Evolutionary conservation across 2,113 vertebrate species (phyloP).

Genomic region (Rhea pennata): DNA sequence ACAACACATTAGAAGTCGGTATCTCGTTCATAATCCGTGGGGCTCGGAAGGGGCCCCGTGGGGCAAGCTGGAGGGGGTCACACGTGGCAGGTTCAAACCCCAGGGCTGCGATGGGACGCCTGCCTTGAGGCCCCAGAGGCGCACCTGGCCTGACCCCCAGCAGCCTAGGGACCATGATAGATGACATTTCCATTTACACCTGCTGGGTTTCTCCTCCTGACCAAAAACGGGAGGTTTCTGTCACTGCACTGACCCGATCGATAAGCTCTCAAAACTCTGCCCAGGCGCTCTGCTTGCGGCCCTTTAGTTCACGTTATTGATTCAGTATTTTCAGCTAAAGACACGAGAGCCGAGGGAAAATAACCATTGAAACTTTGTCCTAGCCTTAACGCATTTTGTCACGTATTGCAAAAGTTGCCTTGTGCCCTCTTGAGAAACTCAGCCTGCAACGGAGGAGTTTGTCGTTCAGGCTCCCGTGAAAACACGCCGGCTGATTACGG

Average conservation of each 20-base stretch:
- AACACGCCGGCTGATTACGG: neutral
- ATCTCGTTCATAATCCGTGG: neutral
- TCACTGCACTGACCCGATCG: neutral
- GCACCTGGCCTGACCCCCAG: rapidly evolving
- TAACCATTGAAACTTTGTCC: neutral
- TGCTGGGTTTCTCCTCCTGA: neutral
- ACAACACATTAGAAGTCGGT: neutral
- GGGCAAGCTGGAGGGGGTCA: neutral
- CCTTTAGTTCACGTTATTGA: neutral
- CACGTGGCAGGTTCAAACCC: neutral
- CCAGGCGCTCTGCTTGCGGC: neutral
- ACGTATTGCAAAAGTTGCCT: neutral
- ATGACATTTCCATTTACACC: neutral
- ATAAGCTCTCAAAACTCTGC: neutral
- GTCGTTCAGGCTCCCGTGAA: rapidly evolving
- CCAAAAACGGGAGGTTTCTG: neutral
- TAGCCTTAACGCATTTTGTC: neutral
- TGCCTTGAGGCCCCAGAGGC: rapidly evolving
- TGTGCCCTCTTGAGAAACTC: neutral
- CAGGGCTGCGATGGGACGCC: neutral
- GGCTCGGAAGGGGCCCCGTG: neutral
- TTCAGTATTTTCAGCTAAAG: neutral
- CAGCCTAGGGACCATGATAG: neutral
- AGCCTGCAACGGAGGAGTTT: neutral
- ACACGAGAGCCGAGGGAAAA: neutral